Conservation (phyloP, 2,797 vertebrate species). For the Mormyrops attenuatus region DNA sequence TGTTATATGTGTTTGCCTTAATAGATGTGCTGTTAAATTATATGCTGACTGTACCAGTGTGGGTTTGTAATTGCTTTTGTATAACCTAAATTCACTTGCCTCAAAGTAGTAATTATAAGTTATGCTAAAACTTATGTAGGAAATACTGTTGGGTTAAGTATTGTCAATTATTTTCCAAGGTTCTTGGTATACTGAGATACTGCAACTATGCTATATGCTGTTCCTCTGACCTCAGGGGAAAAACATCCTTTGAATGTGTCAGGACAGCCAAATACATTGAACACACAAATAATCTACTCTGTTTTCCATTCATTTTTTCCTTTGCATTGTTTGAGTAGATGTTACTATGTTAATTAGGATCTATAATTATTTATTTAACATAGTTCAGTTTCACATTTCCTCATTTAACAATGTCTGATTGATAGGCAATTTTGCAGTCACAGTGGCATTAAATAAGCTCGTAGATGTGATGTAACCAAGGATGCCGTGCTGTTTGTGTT, state of each 20-base stretch:
- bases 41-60: neutral
- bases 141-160: neutral
- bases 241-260: neutral
- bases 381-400: neutral
- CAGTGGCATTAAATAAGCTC: neutral
- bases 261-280: neutral
- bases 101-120: slow-evolving; percentile 9
- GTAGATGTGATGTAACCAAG: neutral
- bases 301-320: neutral
- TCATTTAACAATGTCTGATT: neutral
- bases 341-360: neutral
- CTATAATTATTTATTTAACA: neutral
- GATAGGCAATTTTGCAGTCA: neutral
- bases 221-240: neutral
- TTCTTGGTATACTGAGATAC: neutral
- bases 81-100: slow-evolving; percentile 12
- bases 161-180: neutral
- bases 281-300: neutral
- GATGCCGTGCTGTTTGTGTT: neutral
- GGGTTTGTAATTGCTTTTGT: slow-evolving; percentile 19
- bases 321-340: neutral
- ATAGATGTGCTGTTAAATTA: neutral
- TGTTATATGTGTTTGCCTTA: neutral
- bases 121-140: neutral
- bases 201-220: neutral